Conservation (phyloP, 2,113 vertebrate species). For the Merops nubicus region DNA sequence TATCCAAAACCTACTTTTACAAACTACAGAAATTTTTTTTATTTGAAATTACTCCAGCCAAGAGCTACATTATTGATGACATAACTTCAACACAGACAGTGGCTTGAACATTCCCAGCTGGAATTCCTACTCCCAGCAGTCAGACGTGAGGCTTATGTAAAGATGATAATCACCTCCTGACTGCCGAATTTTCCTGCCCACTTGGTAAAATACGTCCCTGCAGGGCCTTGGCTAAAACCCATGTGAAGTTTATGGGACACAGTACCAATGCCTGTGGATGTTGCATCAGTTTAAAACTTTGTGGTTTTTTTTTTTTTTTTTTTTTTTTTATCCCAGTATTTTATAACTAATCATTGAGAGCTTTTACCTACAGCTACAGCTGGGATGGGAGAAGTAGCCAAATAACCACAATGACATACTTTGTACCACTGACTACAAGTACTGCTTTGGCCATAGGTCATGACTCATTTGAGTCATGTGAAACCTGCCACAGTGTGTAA, state of each 20-base stretch:
- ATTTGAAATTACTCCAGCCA: conserved; percentile 58
- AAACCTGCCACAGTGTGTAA: conserved; percentile 28
- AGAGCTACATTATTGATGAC: conserved; percentile 62
- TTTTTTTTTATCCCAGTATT: no score
- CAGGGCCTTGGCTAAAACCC: not conserved
- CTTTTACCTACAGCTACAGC: conserved; percentile 2
- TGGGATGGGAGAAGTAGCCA: not conserved
- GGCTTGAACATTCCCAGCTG: conserved; percentile 60
- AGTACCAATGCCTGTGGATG: not conserved
- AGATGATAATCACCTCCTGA: conserved; percentile 45
- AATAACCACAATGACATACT: conserved; percentile 22
- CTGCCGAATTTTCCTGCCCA: not conserved
- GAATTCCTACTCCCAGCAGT: conserved; percentile 30
- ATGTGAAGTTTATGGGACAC: not conserved
- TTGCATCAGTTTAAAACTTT: not conserved
- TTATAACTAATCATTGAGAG: not conserved
- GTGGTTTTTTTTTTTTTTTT: no score
- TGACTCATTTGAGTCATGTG: conserved; percentile 44
- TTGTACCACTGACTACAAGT: conserved; percentile 19
- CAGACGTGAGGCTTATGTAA: conserved; percentile 22
- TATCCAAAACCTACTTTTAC: conserved; percentile 44
- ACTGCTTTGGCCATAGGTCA: not conserved
- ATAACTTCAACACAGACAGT: conserved; percentile 52
- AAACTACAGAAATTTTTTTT: conserved; percentile 60
- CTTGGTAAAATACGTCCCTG: not conserved